Evolutionary conservation across 2,888 invertebrate genomes (phyloP).

Genomic region (Coelinius sp.): DNA sequence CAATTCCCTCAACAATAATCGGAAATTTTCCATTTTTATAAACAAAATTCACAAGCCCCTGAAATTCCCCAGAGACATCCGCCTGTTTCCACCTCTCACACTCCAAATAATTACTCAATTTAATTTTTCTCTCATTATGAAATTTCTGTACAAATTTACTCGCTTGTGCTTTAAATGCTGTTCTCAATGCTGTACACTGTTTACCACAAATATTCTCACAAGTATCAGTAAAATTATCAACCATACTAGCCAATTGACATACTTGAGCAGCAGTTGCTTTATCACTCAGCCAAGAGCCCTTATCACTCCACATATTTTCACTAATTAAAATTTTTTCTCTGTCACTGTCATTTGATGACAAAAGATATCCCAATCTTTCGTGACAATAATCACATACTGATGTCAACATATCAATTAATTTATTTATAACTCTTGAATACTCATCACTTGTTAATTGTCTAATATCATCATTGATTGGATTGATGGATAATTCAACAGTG

Average conservation of each 20-base stretch:
- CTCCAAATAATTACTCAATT: slow-evolving; percentile 87
- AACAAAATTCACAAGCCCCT: slow-evolving; percentile 78
- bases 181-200: slow-evolving; percentile 83
- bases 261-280: slow-evolving; percentile 84
- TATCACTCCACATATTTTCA: slow-evolving; percentile 55
- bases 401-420: slow-evolving; percentile 83
- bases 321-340: not conserved
- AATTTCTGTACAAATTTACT: slow-evolving; percentile 92
- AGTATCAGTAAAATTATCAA: slow-evolving; percentile 83
- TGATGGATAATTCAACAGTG: slow-evolving; percentile 79
- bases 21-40: slow-evolving; percentile 73
- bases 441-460: slow-evolving; percentile 81
- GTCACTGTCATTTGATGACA: slow-evolving; percentile 68
- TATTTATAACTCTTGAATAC: slow-evolving; percentile 78
- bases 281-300: slow-evolving; percentile 75
- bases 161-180: slow-evolving; percentile 89
- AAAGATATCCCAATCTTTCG: slow-evolving; percentile 90
- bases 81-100: slow-evolving; percentile 95
- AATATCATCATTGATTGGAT: slow-evolving; percentile 70
- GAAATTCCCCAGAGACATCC: slow-evolving; percentile 91
- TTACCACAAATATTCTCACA: slow-evolving; percentile 84
- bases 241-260: slow-evolving; percentile 81
- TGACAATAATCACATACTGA: slow-evolving; percentile 94
- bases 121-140: slow-evolving; percentile 89
- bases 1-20: slow-evolving; percentile 61